These are phyloP conservation scores for Olivierus martensii DNA, from an alignment of 1,140 invertebrate species.

Conservation along the genomic window DNA sequence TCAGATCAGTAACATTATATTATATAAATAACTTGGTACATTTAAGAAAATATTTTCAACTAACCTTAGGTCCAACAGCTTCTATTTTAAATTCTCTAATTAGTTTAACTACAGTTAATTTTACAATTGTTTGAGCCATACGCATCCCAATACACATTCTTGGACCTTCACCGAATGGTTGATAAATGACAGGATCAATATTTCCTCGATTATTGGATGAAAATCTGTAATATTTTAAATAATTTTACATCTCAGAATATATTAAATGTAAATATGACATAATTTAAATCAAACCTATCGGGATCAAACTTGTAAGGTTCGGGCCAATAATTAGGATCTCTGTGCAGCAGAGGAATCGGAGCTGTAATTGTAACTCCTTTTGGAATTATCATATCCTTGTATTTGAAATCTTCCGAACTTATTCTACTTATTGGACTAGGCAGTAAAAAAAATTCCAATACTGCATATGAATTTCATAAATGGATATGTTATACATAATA, in stretches of 20 bases:
- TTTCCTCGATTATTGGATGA: conserved; percentile 6
- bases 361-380: conserved; percentile 9
- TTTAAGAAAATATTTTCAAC: too few relatives aligned
- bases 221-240: too few relatives aligned
- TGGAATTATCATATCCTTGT: not conserved
- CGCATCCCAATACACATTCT: conserved; percentile 71
- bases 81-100: not conserved
- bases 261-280: too few relatives aligned
- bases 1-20: too few relatives aligned
- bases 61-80: too few relatives aligned
- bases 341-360: conserved; percentile 15
- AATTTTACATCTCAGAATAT: too few relatives aligned
- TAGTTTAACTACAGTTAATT: not conserved
- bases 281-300: conserved; percentile 21
- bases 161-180: conserved; percentile 80
- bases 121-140: conserved; percentile 38
- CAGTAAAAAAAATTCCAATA: too few relatives aligned
- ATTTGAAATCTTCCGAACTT: not conserved
- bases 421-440: not conserved
- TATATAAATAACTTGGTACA: too few relatives aligned
- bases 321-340: conserved; percentile 20
- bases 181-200: conserved; percentile 1
- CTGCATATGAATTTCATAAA: too few relatives aligned
- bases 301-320: conserved; percentile 24
- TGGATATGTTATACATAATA: too few relatives aligned